Conservation (phyloP, 2,113 vertebrate species). For the Gopherus flavomarginatus region DNA sequence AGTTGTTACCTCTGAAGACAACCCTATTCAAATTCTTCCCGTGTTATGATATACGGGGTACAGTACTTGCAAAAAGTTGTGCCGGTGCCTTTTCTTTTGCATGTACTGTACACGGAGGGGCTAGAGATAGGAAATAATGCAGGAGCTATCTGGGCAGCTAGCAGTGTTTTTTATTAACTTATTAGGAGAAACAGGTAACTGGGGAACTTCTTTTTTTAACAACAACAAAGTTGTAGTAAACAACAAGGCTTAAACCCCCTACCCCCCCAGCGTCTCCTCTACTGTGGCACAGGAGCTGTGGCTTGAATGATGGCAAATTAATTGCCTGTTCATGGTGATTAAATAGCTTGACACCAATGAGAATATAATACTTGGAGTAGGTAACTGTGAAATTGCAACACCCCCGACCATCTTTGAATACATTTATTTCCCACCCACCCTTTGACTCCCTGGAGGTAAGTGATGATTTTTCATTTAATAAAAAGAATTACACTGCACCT, state of each 20-base stretch:
- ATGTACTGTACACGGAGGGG: background rate
- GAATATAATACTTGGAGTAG: background rate
- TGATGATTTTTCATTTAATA: background rate
- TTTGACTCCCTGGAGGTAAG: background rate
- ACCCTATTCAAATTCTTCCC: background rate
- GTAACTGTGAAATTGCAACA: background rate
- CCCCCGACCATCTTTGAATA: fast-evolving
- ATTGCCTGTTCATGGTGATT: background rate
- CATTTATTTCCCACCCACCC: background rate
- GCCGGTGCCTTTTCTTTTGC: background rate
- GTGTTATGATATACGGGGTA: background rate
- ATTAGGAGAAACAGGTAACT: background rate
- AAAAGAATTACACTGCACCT: background rate
- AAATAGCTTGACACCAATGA: background rate
- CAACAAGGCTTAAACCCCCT: background rate
- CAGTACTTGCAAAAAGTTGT: background rate
- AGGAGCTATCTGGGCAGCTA: background rate
- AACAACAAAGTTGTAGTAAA: background rate
- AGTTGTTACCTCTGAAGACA: background rate
- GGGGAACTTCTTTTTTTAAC: background rate
- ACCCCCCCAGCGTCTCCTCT: background rate
- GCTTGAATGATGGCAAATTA: background rate
- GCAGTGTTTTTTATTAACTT: background rate
- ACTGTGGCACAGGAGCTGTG: background rate
- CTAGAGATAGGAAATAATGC: too few species aligned